These are phyloP conservation scores for Periophthalmus modestus DNA, from an alignment of 2,113 vertebrate genomes.

Conservation along the genomic window DNA sequence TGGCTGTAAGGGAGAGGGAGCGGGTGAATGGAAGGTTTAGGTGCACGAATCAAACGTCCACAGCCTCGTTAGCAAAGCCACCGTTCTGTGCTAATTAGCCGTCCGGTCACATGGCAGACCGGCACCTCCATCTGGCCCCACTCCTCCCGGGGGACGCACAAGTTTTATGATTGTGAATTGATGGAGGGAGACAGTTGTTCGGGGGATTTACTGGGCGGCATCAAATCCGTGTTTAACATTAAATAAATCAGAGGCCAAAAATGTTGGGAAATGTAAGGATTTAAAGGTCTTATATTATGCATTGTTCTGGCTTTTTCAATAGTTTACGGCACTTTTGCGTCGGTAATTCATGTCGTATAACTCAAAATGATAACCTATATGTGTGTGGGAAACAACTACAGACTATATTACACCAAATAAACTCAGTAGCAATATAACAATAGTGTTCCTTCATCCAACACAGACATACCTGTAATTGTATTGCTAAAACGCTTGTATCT, in stretches of 20 bases:
- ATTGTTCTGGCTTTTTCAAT: background rate
- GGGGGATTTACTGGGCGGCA: slow-evolving; percentile 31
- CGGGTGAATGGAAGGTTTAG: slow-evolving; percentile 67
- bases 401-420: no score
- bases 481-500: no score
- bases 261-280: background rate
- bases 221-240: slow-evolving; percentile 11
- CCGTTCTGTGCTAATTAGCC: slow-evolving; percentile 72
- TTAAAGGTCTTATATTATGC: background rate
- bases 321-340: background rate
- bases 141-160: slow-evolving; percentile 41
- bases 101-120: slow-evolving; percentile 58
- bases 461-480: no score
- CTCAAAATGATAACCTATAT: no score
- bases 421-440: no score
- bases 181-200: slow-evolving; percentile 51
- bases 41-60: slow-evolving; percentile 72
- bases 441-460: no score
- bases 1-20: no score
- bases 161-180: slow-evolving; percentile 60
- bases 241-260: slow-evolving; percentile 9
- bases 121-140: slow-evolving; percentile 52
- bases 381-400: no score
- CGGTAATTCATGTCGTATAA: background rate
- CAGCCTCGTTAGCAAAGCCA: slow-evolving; percentile 63